Evolutionary conservation across 2,888 invertebrate genomes (phyloP).

Genomic region (Caenorhabditis japonica): DNA sequence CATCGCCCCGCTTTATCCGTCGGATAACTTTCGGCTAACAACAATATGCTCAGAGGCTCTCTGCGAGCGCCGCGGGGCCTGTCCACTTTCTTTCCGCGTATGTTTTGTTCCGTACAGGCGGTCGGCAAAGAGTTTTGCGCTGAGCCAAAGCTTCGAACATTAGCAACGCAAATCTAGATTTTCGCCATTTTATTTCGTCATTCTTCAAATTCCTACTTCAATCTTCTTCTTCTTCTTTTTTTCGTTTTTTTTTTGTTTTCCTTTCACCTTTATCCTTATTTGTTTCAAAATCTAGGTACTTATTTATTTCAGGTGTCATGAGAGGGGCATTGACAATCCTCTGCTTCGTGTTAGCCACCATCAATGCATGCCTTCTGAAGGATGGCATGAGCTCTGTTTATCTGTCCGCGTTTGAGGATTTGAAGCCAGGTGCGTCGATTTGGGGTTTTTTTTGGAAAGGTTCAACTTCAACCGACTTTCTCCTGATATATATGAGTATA

Average conservation of each 20-base stretch:
- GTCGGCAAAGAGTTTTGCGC: conserved; percentile 33
- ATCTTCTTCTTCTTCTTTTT: conserved; percentile 8
- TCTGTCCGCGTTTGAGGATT: conserved; percentile 69
- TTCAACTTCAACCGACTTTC: too few relatives aligned
- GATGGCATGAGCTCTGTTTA: conserved; percentile 71
- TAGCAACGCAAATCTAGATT: conserved; percentile 40
- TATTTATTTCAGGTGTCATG: conserved; percentile 13
- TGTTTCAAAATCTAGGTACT: neutral
- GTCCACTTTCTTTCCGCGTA: conserved; percentile 48
- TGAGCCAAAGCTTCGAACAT: conserved; percentile 49
- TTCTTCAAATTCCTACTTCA: conserved; percentile 32
- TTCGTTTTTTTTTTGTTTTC: conserved; percentile 1
- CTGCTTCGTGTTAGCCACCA: conserved; percentile 16
- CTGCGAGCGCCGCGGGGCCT: conserved; percentile 34
- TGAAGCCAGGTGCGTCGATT: conserved; percentile 63
- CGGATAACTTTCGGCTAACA: conserved; percentile 20
- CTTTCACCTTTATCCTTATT: neutral
- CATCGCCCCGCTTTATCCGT: too few relatives aligned
- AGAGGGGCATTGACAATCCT: conserved; percentile 23
- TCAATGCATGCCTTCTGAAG: conserved; percentile 65
- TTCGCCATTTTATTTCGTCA: conserved; percentile 26
- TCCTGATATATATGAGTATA: too few relatives aligned
- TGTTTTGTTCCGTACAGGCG: conserved; percentile 16
- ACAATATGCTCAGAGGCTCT: conserved; percentile 31
- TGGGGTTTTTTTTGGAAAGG: too few relatives aligned